Conservation (phyloP, 2,888 invertebrate genomes). For the Steinernema carpocapsae region DNA sequence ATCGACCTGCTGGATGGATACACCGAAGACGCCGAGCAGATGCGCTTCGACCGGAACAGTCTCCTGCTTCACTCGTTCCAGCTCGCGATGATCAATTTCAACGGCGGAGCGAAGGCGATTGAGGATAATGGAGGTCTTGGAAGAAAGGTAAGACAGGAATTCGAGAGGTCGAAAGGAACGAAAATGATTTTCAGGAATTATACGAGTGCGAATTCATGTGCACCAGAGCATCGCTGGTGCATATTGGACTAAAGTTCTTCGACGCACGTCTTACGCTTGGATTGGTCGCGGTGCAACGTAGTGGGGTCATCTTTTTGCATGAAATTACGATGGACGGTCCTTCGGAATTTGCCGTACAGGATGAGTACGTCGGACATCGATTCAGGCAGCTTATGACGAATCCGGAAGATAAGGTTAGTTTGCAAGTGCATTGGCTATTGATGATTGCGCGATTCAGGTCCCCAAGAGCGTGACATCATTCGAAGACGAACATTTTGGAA, state of each 20-base stretch:
- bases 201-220: not conserved
- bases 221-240: not conserved
- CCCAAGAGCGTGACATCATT: not conserved
- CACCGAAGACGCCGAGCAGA: not conserved
- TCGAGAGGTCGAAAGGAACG: not conserved
- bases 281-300: not conserved
- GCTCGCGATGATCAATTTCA: not conserved
- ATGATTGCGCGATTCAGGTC: not conserved
- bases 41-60: not conserved
- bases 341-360: not conserved
- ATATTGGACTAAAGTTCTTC: not conserved
- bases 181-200: not conserved
- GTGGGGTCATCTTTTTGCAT: conserved; percentile 3
- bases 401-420: not conserved
- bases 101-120: not conserved
- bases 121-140: not conserved
- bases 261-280: not conserved
- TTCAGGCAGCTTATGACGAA: conserved; percentile 24
- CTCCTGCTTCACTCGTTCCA: not conserved
- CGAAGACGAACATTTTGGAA: conserved; percentile 23
- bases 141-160: not conserved
- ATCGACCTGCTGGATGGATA: conserved; percentile 12
- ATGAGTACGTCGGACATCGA: conserved; percentile 20
- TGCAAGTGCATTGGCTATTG: not conserved
- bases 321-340: not conserved